A percentile compares a stretch with the other conserved stretches of the same genome.
phyloP scores from a whole-genome alignment of 2,113 vertebrate genomes.

The Mirza zaza region DNA sequence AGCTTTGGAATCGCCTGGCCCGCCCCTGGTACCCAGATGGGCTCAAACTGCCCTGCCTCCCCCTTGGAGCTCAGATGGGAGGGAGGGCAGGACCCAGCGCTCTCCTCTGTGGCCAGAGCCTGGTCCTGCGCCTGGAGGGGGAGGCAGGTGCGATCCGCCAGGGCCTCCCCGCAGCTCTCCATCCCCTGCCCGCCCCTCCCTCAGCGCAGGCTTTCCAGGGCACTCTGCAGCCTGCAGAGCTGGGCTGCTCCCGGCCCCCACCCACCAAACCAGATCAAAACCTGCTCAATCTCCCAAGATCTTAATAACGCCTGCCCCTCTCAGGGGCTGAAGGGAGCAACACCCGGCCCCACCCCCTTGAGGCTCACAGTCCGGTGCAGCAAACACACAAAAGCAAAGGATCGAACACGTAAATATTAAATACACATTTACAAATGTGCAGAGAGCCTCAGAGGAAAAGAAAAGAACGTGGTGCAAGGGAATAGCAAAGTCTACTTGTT shows the following conservation, averaged over 20 bases:
- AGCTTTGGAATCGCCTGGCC: neutral
- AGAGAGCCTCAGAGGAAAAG: neutral
- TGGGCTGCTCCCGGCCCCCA: neutral
- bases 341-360: neutral
- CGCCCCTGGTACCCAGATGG: neutral
- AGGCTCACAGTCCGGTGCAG: neutral
- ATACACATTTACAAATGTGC: slow-evolving; percentile 49
- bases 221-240: accelerated
- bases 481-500: neutral
- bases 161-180: accelerated
- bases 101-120: neutral
- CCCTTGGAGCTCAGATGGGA: neutral
- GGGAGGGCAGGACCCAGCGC: accelerated
- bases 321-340: neutral
- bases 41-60: neutral
- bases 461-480: neutral
- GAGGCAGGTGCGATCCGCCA: accelerated
- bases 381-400: neutral
- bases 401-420: neutral
- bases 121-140: accelerated
- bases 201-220: neutral
- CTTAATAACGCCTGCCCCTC: neutral
- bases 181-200: neutral
- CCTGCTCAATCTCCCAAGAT: neutral
- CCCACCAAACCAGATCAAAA: neutral